Conservation (phyloP, 2,888 invertebrate genomes). For the Lepidochitona cinerea region DNA sequence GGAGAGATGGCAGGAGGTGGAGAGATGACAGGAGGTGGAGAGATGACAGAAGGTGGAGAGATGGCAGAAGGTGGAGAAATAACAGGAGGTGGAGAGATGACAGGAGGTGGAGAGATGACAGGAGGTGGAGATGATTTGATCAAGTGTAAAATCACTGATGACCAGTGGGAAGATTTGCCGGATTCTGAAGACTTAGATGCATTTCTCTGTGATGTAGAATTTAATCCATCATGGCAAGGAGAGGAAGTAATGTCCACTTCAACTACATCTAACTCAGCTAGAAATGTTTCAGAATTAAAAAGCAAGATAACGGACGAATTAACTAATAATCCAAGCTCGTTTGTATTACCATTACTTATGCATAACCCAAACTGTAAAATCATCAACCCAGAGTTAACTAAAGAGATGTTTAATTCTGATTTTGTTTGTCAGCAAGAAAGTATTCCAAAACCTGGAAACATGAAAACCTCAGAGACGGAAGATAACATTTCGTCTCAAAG, state of each 20-base stretch:
- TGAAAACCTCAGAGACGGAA: neutral
- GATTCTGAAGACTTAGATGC: neutral
- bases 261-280: neutral
- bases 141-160: no score
- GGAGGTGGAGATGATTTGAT: no score
- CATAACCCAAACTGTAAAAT: neutral
- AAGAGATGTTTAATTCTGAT: neutral
- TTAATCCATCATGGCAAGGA: no score
- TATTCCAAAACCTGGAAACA: no score
- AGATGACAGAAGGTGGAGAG: no score
- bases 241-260: no score
- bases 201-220: neutral
- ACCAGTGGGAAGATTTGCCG: neutral
- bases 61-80: no score
- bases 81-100: no score
- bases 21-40: no score
- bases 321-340: neutral
- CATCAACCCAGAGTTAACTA: neutral
- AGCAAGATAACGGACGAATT: neutral
- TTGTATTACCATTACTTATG: no score
- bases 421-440: neutral
- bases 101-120: no score
- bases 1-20: no score
- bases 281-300: neutral
- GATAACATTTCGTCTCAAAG: neutral